Base-by-base conservation (phyloP, 2,888 invertebrate species). In the Calephelis perditalis region DNA sequence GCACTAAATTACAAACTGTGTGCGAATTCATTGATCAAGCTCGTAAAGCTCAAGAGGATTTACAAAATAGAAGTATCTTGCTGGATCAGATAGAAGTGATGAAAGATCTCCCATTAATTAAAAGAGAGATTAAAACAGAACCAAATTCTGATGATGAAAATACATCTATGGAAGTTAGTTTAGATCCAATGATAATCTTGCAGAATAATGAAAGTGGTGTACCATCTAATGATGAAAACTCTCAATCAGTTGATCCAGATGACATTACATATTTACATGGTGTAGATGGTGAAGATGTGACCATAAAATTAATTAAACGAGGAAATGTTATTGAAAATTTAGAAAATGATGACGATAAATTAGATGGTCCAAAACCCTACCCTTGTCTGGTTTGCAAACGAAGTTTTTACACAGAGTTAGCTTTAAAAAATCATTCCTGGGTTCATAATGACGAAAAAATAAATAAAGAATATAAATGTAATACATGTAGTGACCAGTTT, bases 11-110 rank as follows among this genome's bases (percentile, higher is more conserved):
- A 68, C 93, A 94, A 71, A 91, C 89, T 57, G 92, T 94, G 60
- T 94, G 94, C 77, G 91, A 92, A 62, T 95, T 95, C 75, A 94
- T 94, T 64, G 92, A 92, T 59, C 92, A 92, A 86, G 94, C 94
- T 56, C 84, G 91, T 63, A 91, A 91, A 76, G 92, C 93, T 59
- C 95, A 94, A 74, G 92, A 92, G 62, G 88, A 91, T 70, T 82
- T 94, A n/a, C 68, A 74, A 0, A 75, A 73, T 12, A 73, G 74
- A 84, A 90, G 67, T 82, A 84, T 67, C 86, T 91, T 63, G 73
- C 89, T 65, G 58, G 71, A 62, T 47, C 60, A 63, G 43, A 64
- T 47, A 64, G 63, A 64, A 57, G 62, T 52, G 64, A 62, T 52
- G 58, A 63, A 47, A 58, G 35, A 61, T 15, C 52, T 65, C 37